Evolutionary conservation across 2,113 vertebrate species (phyloP).

Genomic region (Hiodon alosoides): DNA sequence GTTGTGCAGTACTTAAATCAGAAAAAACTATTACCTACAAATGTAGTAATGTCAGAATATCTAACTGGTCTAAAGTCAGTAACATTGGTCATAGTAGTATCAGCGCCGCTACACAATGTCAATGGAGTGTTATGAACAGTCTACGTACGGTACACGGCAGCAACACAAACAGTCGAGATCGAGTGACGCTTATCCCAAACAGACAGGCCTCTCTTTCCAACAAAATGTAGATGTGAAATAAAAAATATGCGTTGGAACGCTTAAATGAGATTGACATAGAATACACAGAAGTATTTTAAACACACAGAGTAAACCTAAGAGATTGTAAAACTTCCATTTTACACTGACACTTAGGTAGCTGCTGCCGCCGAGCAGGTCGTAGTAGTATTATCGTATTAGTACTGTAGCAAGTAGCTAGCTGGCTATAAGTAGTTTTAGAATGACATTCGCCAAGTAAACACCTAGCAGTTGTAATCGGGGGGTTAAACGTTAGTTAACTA

Average conservation of each 20-base stretch:
- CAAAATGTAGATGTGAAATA: background rate
- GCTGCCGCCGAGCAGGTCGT: background rate
- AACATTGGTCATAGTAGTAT: slow-evolving; percentile 38
- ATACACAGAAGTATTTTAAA: background rate
- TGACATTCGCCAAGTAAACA: background rate
- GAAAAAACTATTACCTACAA: too few species aligned
- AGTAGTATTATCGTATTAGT: slow-evolving; percentile 21
- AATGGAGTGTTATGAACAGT: slow-evolving; percentile 50
- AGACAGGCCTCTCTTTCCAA: slow-evolving; percentile 24
- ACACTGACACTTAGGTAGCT: background rate
- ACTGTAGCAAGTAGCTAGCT: slow-evolving; percentile 17
- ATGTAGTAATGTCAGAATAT: background rate
- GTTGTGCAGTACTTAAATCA: too few species aligned
- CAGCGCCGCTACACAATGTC: slow-evolving; percentile 50
- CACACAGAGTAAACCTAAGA: background rate
- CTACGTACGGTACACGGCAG: slow-evolving; percentile 32
- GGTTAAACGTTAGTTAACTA: background rate
- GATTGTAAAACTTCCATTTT: slow-evolving; percentile 13
- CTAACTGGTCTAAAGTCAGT: background rate
- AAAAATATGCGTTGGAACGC: background rate
- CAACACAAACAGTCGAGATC: slow-evolving; percentile 42
- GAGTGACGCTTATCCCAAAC: slow-evolving; percentile 32
- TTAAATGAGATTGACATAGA: background rate
- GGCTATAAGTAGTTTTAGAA: slow-evolving; percentile 18
- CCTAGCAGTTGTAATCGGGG: background rate